Percentiles rank a stretch among this genome's conserved stretches.
phyloP scores from a whole-genome alignment of 2,797 vertebrate genomes.

The Antennarius maculatus region DNA sequence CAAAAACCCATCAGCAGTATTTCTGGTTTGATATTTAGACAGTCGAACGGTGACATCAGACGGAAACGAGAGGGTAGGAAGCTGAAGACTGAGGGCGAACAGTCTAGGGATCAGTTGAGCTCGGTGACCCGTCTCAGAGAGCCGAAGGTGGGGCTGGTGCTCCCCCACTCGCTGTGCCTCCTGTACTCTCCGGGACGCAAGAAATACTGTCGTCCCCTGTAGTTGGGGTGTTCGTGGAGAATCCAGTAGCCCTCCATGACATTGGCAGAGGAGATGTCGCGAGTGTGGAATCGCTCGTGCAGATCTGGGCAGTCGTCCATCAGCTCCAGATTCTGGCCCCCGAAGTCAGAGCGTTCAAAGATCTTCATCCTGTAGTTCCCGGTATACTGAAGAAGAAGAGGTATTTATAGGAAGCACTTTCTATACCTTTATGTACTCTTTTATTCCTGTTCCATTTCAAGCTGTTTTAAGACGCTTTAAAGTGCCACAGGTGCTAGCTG shows the following conservation, averaged over 20 bases:
- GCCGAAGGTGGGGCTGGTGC: slow-evolving; percentile 74
- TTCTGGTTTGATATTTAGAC: slow-evolving; percentile 53
- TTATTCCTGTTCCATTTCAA: not conserved
- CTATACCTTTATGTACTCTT: not conserved
- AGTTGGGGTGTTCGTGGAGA: slow-evolving; percentile 84
- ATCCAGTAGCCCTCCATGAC: slow-evolving; percentile 87
- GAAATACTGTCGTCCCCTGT: slow-evolving; percentile 85
- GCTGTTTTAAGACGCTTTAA: slow-evolving; percentile 9
- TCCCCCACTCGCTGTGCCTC: slow-evolving; percentile 82
- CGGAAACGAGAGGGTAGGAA: slow-evolving; percentile 28
- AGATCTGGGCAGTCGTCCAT: slow-evolving; percentile 84
- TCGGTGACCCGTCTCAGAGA: slow-evolving; percentile 83
- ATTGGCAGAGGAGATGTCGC: slow-evolving; percentile 81
- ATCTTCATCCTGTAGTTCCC: slow-evolving; percentile 85
- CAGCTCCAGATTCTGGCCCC: slow-evolving; percentile 81
- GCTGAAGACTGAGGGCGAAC: slow-evolving; percentile 25
- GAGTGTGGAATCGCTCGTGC: slow-evolving; percentile 80
- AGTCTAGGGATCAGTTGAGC: slow-evolving; percentile 63
- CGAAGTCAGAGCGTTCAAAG: slow-evolving; percentile 82
- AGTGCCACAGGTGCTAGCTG: slow-evolving; percentile 27
- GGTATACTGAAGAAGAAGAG: slow-evolving; percentile 63
- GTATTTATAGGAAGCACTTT: not conserved
- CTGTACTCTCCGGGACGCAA: slow-evolving; percentile 84
- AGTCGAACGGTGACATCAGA: slow-evolving; percentile 43
- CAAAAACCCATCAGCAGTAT: slow-evolving; percentile 47